Base-by-base conservation (phyloP, 2,888 invertebrate species). In the Nemurella pictetii region DNA sequence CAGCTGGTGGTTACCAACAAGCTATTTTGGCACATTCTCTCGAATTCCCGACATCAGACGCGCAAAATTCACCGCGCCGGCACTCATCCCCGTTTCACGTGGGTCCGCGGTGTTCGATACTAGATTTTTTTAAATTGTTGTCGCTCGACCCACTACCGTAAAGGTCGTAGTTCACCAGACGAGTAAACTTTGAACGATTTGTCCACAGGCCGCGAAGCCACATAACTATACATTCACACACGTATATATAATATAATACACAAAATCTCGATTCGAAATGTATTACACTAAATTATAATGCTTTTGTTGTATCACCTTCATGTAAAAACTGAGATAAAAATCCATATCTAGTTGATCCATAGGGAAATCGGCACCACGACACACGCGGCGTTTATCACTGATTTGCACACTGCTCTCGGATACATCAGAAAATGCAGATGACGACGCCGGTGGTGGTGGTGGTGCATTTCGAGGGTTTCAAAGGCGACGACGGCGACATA, bases 271-370 rank as follows among this genome's bases (percentile, higher is more conserved):
- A 9, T 12, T 15, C 9, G 4, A 25, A 9, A n/a, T n/a, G 4
- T 25, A 74, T 74, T n/a, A n/a, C n/a, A n/a, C n/a, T n/a, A n/a
- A n/a, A n/a, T n/a, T n/a, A n/a, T n/a, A 85, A 55, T 3, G 5
- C 26, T 32, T 25, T 25, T 20, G 85, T 82, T 36, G 28, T 35
- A 35, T 36, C 84, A 86, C 86, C 86, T 86, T 85, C 20, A 85
- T 84, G 26, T 82, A 85, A 83, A 86, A 80, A 25, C 85, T 85
- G 74, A 86, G 82, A 83, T 86, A 86, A 75, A 85, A 86, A 83
- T 86, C 86, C 81, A 78, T 72, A 30, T 86, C 86, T 28, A 86
- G 85, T 35, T 83, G 84, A 84, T 86, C 85, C 86, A 86, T 85
- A 28, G 75, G 73, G 27, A 27, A 32, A 28, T n/a, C 4, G 15